Conservation (phyloP, 2,888 invertebrate genomes). For the Drosophila sordidula region DNA sequence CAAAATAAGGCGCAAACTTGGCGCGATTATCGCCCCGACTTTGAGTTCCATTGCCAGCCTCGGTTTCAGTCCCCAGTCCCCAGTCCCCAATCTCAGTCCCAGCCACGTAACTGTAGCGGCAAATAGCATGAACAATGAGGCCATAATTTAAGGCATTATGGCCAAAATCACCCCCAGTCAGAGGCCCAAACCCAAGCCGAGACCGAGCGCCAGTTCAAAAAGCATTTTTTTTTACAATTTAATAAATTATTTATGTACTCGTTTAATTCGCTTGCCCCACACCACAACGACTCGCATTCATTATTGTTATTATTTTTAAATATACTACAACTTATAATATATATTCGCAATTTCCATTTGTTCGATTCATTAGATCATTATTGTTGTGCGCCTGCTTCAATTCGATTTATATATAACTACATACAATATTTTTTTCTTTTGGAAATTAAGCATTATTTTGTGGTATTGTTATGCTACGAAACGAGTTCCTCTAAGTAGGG, state of each 20-base stretch:
- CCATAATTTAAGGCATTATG: constrained; percentile 76
- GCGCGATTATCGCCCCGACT: constrained; percentile 63
- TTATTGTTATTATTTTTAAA: constrained; percentile 53
- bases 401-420: constrained; percentile 39
- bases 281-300: constrained; percentile 20
- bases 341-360: constrained; percentile 41
- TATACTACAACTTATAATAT: constrained; percentile 14
- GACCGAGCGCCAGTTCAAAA: constrained; percentile 49
- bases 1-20: constrained; percentile 61
- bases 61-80: constrained; percentile 7
- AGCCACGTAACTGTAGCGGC: constrained; percentile 40
- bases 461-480: constrained; percentile 30
- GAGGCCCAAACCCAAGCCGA: constrained; percentile 4
- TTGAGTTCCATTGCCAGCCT: constrained; percentile 39
- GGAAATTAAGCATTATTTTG: constrained; percentile 45
- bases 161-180: constrained; percentile 48
- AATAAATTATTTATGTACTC: constrained; percentile 76
- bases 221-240: constrained; percentile 62
- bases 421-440: constrained; percentile 26
- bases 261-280: constrained; percentile 35
- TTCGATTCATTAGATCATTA: constrained; percentile 66
- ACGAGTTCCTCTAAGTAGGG: constrained; percentile 61
- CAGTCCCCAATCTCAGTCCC: neutral
- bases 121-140: constrained; percentile 66
- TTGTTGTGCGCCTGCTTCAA: constrained; percentile 54